Evolutionary conservation across 2,888 invertebrate genomes (phyloP).

Genomic region (Zonitis immaculata): DNA sequence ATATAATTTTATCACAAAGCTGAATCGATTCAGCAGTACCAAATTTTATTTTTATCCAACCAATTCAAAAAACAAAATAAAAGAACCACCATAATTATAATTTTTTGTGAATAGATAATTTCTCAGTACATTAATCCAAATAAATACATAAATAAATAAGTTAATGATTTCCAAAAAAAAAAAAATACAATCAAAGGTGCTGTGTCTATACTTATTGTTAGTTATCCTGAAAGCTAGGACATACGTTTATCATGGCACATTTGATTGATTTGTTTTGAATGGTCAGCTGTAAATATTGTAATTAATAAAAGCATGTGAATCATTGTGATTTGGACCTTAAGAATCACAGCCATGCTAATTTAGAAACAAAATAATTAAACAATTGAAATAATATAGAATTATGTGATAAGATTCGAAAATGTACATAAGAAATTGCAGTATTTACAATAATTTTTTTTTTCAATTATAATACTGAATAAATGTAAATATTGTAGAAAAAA

Average conservation of each 20-base stretch:
- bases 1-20: conserved; percentile 6
- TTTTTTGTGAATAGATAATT: too few species aligned
- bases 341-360: conserved; percentile 3
- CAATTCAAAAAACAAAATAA: neutral
- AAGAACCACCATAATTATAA: too few species aligned
- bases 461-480: neutral
- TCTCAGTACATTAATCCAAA: too few species aligned
- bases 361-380: too few species aligned
- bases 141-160: too few species aligned
- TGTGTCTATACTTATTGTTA: neutral
- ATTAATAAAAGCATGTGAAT: neutral
- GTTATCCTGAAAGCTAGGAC: neutral
- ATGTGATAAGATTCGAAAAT: neutral
- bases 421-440: neutral
- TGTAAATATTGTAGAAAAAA: too few species aligned
- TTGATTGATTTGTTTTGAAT: neutral
- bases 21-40: neutral
- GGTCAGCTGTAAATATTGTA: neutral
- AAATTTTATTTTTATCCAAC: neutral
- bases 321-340: conserved; percentile 3
- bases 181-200: neutral
- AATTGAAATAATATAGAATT: neutral
- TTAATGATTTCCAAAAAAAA: too few species aligned
- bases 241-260: neutral
- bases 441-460: neutral